These are phyloP conservation scores for Dipodomys merriami DNA, from an alignment of 2,113 vertebrate genomes.

Conservation along the genomic window DNA sequence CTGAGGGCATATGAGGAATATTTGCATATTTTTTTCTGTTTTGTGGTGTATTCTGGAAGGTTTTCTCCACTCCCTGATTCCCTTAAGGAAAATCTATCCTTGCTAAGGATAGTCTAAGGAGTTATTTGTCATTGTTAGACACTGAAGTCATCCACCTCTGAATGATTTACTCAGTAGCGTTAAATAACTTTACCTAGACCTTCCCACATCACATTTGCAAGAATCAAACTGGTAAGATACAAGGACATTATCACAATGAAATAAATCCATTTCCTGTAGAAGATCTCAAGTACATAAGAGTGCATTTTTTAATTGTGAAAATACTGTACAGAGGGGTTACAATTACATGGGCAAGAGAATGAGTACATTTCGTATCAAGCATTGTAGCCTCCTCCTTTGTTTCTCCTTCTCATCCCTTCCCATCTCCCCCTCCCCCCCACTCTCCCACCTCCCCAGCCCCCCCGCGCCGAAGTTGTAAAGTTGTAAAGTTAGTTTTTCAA, in stretches of 20 bases:
- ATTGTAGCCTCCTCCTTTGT: no score
- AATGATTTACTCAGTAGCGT: slow-evolving; percentile 27
- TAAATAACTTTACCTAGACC: slow-evolving; percentile 27
- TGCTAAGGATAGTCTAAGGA: neutral
- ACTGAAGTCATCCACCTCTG: neutral
- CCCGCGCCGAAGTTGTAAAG: no score
- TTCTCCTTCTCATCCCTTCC: no score
- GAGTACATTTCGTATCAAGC: no score
- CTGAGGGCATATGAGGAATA: slow-evolving; percentile 43
- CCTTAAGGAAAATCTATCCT: slow-evolving; percentile 24
- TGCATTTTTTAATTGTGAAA: neutral
- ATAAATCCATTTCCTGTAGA: slow-evolving; percentile 39
- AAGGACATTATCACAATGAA: slow-evolving; percentile 34
- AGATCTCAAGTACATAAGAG: neutral
- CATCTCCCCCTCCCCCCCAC: no score
- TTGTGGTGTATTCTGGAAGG: slow-evolving; percentile 50
- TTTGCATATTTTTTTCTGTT: slow-evolving; percentile 60
- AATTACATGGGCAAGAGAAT: no score
- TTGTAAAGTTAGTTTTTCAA: no score
- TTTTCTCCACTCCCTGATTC: neutral
- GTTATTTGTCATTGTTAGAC: slow-evolving; percentile 55
- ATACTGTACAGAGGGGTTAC: no score
- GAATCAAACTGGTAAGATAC: slow-evolving; percentile 43
- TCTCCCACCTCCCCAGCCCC: no score
- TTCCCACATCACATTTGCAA: neutral